Evolutionary conservation across 2,888 invertebrate genomes (phyloP).

Genomic region (Hypena proboscidalis): DNA sequence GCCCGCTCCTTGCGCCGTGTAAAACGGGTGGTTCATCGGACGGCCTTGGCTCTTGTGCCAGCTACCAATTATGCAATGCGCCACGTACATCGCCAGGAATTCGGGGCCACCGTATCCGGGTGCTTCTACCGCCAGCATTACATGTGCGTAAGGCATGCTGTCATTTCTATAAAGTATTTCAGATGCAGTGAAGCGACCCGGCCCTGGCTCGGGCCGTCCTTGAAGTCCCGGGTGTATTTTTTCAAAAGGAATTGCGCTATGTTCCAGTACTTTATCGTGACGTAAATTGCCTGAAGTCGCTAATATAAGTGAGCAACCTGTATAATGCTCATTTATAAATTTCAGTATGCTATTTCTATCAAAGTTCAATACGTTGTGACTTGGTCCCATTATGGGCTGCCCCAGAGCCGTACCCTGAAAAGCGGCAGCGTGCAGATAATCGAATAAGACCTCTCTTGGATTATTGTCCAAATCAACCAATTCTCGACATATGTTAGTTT

Average conservation of each 20-base stretch:
- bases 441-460: constrained; percentile 65
- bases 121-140: constrained; percentile 76
- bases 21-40: constrained; percentile 50
- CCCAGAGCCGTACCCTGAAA: constrained; percentile 77
- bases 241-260: constrained; percentile 83
- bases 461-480: constrained; percentile 63
- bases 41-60: constrained; percentile 69
- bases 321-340: constrained; percentile 57
- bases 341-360: constrained; percentile 59
- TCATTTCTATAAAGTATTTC: constrained; percentile 62
- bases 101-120: constrained; percentile 65
- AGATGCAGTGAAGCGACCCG: constrained; percentile 52
- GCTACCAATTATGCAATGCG: constrained; percentile 65
- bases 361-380: constrained; percentile 86
- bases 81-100: constrained; percentile 59
- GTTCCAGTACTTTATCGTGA: constrained; percentile 86
- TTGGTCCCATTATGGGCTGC: constrained; percentile 85
- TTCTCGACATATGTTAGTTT: constrained; percentile 57
- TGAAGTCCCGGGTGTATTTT: too few relatives aligned
- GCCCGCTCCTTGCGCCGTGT: constrained; percentile 58
- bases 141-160: constrained; percentile 69
- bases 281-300: constrained; percentile 89
- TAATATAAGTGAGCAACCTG: constrained; percentile 87
- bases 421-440: constrained; percentile 78
- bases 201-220: constrained; percentile 46